Conservation (phyloP, 1,140 invertebrate genomes). For the Tetragnatha versicolor region DNA sequence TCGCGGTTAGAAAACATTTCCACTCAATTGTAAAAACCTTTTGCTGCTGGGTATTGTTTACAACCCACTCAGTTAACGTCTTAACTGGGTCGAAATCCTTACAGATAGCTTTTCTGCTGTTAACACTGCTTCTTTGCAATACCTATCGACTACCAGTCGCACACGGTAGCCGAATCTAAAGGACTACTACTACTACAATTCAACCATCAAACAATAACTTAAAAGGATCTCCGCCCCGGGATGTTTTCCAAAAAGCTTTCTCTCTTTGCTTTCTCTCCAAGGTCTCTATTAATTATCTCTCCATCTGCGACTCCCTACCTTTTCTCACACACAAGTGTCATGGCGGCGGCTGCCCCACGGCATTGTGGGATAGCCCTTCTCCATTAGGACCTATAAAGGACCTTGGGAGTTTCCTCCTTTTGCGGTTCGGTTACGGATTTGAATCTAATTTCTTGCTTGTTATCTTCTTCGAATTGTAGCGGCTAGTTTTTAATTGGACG, state of each 20-base stretch:
- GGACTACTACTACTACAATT: slow-evolving; percentile 5
- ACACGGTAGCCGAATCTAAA: slow-evolving; percentile 1
- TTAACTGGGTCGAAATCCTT: too few species aligned
- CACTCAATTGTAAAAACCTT: too few species aligned
- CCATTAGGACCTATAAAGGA: slow-evolving; percentile 45
- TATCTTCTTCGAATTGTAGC: background rate
- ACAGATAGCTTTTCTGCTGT: too few species aligned
- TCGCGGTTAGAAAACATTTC: too few species aligned
- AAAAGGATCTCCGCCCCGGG: slow-evolving; percentile 16
- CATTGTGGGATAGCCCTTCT: slow-evolving; percentile 53
- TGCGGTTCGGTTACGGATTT: slow-evolving; percentile 9
- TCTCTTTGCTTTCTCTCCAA: slow-evolving; percentile 38
- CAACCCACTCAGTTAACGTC: too few species aligned
- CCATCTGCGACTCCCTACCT: slow-evolving; percentile 27
- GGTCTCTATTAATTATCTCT: slow-evolving; percentile 44
- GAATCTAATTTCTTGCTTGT: background rate
- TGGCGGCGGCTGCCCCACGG: slow-evolving; percentile 43
- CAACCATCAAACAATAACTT: slow-evolving; percentile 26
- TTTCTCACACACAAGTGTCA: slow-evolving; percentile 32
- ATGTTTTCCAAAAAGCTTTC: slow-evolving; percentile 46
- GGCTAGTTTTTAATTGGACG: slow-evolving; percentile 7
- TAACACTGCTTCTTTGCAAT: too few species aligned
- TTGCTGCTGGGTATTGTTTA: too few species aligned
- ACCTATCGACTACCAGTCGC: too few species aligned
- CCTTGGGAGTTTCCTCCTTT: slow-evolving; percentile 42